Evolutionary conservation across 2,888 invertebrate genomes (phyloP).

Genomic region (Villa cingulata): DNA sequence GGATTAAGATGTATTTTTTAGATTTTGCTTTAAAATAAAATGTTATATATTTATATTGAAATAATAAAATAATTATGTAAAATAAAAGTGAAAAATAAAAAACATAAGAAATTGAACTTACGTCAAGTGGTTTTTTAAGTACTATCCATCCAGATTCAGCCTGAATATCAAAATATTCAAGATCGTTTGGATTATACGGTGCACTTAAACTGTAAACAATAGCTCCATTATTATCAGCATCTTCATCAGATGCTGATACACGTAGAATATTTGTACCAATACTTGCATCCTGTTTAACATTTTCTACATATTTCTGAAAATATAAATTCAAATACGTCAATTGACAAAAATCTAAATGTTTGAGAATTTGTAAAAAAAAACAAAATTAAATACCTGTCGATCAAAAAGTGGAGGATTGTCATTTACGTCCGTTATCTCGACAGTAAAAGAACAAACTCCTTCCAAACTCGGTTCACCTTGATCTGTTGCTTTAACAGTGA

Average conservation of each 20-base stretch:
- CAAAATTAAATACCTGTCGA: constrained; percentile 57
- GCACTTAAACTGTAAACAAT: constrained; percentile 85
- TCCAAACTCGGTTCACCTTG: constrained; percentile 96
- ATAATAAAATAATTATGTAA: too few species aligned
- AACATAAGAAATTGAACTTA: constrained; percentile 49
- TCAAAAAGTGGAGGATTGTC: constrained; percentile 93
- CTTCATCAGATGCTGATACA: constrained; percentile 93
- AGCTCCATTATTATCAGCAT: constrained; percentile 92
- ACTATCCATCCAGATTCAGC: constrained; percentile 96
- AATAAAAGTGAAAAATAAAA: background rate
- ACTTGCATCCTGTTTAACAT: constrained; percentile 92
- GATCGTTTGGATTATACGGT: constrained; percentile 73
- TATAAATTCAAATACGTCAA: too few species aligned
- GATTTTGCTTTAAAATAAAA: too few species aligned
- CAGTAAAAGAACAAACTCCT: constrained; percentile 96
- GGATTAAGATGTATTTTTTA: too few species aligned
- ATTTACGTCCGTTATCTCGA: constrained; percentile 94
- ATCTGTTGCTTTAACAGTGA: constrained; percentile 95
- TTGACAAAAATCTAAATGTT: too few species aligned
- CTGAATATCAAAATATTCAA: constrained; percentile 94
- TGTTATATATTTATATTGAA: background rate
- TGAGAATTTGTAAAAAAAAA: too few species aligned
- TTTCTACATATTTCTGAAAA: constrained; percentile 91
- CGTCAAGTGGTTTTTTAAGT: constrained; percentile 86
- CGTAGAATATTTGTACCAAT: constrained; percentile 87